Evolutionary conservation across 2,113 vertebrate species (phyloP), one percentile per base, ranked within the genome.

Genomic region (Gymnogyps californianus): DNA sequence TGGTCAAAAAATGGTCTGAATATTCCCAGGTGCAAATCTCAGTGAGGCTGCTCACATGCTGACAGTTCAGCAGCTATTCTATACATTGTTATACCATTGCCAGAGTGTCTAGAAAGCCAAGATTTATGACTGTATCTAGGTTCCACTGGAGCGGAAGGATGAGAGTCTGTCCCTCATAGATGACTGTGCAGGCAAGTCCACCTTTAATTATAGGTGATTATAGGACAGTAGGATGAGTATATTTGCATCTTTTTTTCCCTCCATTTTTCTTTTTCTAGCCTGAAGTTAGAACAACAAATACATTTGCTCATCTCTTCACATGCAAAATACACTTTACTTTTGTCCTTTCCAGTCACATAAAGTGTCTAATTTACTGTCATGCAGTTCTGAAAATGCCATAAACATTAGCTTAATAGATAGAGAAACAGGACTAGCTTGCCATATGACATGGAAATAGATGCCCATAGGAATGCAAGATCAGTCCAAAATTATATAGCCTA

Each of bases 21-120:
- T 44, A 10, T 52, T 69, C 28, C 40, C 25, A 89, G 21, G 31
- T 49, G 25, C 10, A 31, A 44, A 40, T 19, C 24, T 69, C 21
- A 31, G 17, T 0, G 2, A 38, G 28, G 8, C 14, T 44, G 24
- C n/a, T 77, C 34, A 26, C 9, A 17, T 0, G 1, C 34, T 80
- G 54, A 9, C 19, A 7, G 24, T 25, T 47, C 32, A 52, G 62
- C 44, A 76, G 5, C 20, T 83, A 4, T n/a, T 26, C 75, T 46
- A 1, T 21, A 15, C 0, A 0, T 47, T 52, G 9, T 28, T 31
- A 21, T 26, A 38, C 7, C 18, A 5, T 44, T 62, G 19, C 19
- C 11, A 46, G 17, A 81, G 42, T 12, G 12, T 28, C 67, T 78
- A 62, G 42, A 71, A 90, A 74, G 32, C 34, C 36, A 72, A 78